Conservation (phyloP, 2,888 invertebrate species). For the Euclidia mi region DNA sequence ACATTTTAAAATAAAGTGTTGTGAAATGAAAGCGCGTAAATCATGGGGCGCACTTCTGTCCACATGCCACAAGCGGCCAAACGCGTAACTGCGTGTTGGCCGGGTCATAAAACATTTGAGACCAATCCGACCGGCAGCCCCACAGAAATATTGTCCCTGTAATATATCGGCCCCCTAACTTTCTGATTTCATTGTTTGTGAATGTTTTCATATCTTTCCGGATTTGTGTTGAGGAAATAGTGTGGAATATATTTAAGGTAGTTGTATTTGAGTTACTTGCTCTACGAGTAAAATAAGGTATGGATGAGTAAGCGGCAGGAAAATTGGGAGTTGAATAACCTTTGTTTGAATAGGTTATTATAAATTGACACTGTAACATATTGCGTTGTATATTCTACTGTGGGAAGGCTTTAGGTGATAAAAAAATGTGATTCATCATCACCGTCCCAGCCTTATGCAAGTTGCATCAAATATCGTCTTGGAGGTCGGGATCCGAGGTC, state of each 20-base stretch:
- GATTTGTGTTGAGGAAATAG: conserved; percentile 10
- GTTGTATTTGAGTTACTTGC: not conserved
- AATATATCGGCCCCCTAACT: conserved; percentile 60
- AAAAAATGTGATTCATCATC: too few relatives aligned
- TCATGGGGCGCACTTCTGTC: conserved; percentile 79
- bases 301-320: not conserved
- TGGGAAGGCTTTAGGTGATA: too few relatives aligned
- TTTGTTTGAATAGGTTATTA: not conserved
- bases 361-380: too few relatives aligned
- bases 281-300: not conserved
- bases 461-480: too few relatives aligned
- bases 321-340: not conserved
- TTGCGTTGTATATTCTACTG: too few relatives aligned
- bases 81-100: conserved; percentile 71
- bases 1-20: conserved; percentile 72
- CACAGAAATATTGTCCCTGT: conserved; percentile 54
- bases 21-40: conserved; percentile 82
- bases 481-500: too few relatives aligned
- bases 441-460: too few relatives aligned
- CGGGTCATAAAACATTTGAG: conserved; percentile 78
- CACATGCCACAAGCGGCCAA: conserved; percentile 77
- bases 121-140: conserved; percentile 58
- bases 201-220: conserved; percentile 40
- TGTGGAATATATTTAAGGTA: conserved; percentile 3
- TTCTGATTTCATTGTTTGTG: conserved; percentile 63